Conservation (phyloP, 1,140 invertebrate genomes). For the Vanessa tameamea region DNA sequence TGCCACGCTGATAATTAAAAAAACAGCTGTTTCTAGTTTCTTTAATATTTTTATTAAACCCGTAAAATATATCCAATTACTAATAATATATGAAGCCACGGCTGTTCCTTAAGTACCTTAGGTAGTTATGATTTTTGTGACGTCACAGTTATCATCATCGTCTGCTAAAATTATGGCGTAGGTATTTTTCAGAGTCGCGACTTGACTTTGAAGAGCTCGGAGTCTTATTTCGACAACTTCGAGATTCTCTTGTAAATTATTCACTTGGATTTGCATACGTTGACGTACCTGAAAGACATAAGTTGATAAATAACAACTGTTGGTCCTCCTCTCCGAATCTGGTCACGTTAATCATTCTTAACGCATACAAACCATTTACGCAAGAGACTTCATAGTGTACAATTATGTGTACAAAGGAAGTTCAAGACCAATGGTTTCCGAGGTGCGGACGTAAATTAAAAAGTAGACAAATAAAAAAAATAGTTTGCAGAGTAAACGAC, state of each 20-base stretch:
- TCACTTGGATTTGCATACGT: constrained; percentile 85
- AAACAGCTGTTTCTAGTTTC: not conserved
- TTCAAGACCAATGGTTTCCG: too few relatives aligned
- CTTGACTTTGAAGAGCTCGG: constrained; percentile 83
- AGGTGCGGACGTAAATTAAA: too few relatives aligned
- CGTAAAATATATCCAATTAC: not conserved
- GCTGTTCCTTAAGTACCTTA: not conserved
- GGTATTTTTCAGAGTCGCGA: constrained; percentile 82
- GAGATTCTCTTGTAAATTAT: constrained; percentile 84
- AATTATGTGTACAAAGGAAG: too few relatives aligned
- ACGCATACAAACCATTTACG: too few relatives aligned
- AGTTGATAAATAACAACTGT: not conserved
- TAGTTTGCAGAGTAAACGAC: too few relatives aligned
- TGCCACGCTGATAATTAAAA: not conserved
- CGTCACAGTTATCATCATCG: constrained; percentile 44
- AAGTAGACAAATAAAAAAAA: too few relatives aligned
- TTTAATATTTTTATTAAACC: constrained; percentile 4
- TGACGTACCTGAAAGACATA: constrained; percentile 80
- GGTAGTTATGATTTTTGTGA: constrained; percentile 15
- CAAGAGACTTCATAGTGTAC: too few relatives aligned
- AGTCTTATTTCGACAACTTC: constrained; percentile 85
- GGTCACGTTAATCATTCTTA: too few relatives aligned
- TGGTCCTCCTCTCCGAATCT: too few relatives aligned
- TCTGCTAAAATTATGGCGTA: constrained; percentile 55
- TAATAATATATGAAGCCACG: not conserved